Conservation (phyloP, 2,797 vertebrate genomes). For the Esox lucius region DNA sequence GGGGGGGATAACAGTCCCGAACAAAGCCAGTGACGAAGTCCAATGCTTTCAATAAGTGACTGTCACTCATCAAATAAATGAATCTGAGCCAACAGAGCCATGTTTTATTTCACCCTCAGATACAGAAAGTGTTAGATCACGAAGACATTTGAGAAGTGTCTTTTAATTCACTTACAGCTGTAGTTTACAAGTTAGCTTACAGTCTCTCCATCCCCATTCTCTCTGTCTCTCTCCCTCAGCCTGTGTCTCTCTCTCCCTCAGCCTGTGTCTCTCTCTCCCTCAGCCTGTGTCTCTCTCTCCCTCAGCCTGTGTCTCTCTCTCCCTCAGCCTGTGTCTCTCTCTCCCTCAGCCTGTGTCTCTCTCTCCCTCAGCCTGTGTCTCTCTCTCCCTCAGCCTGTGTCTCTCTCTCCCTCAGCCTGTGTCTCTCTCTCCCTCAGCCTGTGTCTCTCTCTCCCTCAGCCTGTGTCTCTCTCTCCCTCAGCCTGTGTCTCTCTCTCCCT, state of each 20-base stretch:
- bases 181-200: not conserved
- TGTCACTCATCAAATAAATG: conserved; percentile 14
- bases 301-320: not conserved
- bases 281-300: not conserved
- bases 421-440: no score
- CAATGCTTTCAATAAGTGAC: conserved; percentile 30
- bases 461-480: not conserved
- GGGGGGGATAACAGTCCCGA: conserved; percentile 63
- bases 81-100: conserved; percentile 9
- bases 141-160: not conserved
- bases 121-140: not conserved
- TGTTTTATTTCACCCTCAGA: not conserved
- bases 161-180: not conserved
- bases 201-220: conserved; percentile 18
- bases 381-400: not conserved
- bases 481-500: no score
- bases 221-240: conserved; percentile 29
- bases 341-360: not conserved
- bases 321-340: no score
- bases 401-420: not conserved
- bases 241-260: not conserved
- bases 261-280: not conserved
- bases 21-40: conserved; percentile 66
- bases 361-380: not conserved
- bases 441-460: not conserved